Evolutionary conservation across 2,797 vertebrate genomes (phyloP), one percentile per base, ranked within the genome.

Genomic region (Danio albolineatus): DNA sequence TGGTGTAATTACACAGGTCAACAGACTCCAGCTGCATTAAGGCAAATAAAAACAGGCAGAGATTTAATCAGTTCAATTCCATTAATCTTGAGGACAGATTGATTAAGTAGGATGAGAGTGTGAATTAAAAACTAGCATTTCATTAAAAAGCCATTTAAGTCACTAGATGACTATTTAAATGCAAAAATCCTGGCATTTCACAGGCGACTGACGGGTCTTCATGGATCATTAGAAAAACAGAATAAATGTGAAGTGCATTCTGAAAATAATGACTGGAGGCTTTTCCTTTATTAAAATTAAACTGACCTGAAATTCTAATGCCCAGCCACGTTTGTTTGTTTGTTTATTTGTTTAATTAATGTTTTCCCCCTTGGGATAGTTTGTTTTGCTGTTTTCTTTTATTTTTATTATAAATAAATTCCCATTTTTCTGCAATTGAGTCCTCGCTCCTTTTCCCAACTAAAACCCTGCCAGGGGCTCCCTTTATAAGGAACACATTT

Each of bases 71-170:
- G 19, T 43, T 51, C 74, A 71, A 59, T 7, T 17, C 36, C 51
- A 76, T 41, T 46, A 65, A 86, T 51, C 12, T 53, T 13, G 36
- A 38, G 60, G 48, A 60, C 66, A 57, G 12, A 56, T 41, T 72
- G 16, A 61, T 17, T 61, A 51, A 82, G 66, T 57, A 60, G 51
- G 19, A n/a, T 14, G 13, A 56, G 38, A 53, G 12, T 60, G 54
- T 13, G 49, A 77, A 57, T 19, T 39, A 41, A 76, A 56, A 41
- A 67, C 21, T 17, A 60, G 21, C 14, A 54, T 49, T 48, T 78
- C 67, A 85, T 87, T 84, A 77, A 87, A 85, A 44, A 73, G 21
- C 0, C 41, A 79, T 79, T 82, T 48, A 74, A 64, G 71, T 64
- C 39, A 53, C 70, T 48, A 17, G 69, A 17, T 46, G n/a, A 49